Percentiles rank a stretch among this genome's conserved stretches.
These are phyloP conservation scores for Neogale vison DNA, from an alignment of 2,113 vertebrate species.

Conservation along the genomic window DNA sequence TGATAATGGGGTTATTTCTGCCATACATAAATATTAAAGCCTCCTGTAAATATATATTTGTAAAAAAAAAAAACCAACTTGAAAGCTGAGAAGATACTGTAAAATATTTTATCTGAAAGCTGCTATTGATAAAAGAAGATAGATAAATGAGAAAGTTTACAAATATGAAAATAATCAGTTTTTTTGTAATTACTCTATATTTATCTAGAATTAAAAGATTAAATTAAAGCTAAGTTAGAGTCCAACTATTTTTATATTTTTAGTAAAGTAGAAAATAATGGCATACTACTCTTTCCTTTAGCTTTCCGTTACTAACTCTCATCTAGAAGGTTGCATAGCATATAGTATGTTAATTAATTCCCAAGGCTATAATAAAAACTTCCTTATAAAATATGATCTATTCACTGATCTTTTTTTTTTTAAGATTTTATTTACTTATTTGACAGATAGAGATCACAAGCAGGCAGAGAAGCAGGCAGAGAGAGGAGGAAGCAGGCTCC, in stretches of 20 bases:
- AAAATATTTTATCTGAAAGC: background rate
- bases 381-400: background rate
- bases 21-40: background rate
- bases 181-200: background rate
- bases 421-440: too few relatives aligned
- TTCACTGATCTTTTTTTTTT: background rate
- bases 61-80: background rate
- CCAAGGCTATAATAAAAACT: background rate
- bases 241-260: background rate
- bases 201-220: background rate
- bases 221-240: constrained; percentile 6
- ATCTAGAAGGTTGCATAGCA: background rate
- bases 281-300: background rate
- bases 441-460: too few relatives aligned
- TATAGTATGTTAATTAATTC: background rate
- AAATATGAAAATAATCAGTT: background rate
- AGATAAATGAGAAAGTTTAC: background rate
- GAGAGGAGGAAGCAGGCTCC: too few relatives aligned
- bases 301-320: background rate
- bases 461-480: too few relatives aligned
- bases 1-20: background rate
- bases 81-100: background rate
- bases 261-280: background rate
- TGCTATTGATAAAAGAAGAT: background rate
- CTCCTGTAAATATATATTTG: background rate